Base-by-base conservation (phyloP, 2,113 vertebrate genomes). In the Tachysurus fulvidraco region DNA sequence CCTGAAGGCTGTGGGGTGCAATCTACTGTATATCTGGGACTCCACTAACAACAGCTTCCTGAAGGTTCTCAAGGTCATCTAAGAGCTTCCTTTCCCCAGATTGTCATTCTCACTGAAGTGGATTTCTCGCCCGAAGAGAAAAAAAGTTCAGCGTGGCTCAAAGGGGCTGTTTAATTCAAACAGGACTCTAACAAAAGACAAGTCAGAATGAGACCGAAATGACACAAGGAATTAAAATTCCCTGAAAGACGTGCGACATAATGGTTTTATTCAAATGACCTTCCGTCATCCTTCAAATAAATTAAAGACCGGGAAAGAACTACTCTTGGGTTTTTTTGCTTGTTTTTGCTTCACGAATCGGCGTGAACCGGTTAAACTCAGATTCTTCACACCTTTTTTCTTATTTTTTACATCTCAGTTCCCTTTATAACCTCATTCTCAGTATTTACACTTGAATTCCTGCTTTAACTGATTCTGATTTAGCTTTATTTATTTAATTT, bases 1-100 rank as follows among this genome's bases (percentile, higher is more conserved):
- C 54, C 83, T 67, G 74, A 81, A 85, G 76, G 77, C 83, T 64
- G 57, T 41, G 14, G 46, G 83, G 83, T 54, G 57, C 25, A 4
- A 17, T 55, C 54, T 81, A 60, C 74, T 28, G 64, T 30, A 69
- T 55, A 82, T 82, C 57, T 82, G 65, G 64, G 54, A 30, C 5
- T 67, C 36, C 55, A 44, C 60, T 60, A 81, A 55, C 78, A 44
- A 60, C 17, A 44, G 28, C 77, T 59, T 54, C 21, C 2, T 46
- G 36, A 81, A 81, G 55, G 16, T 12, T 62, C 80, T 87, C 16
- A 71, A 65, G 80, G 30, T 76, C 71, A 59, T 81, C 19, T 64
- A 44, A 30, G 46, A 50, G 60, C 77, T 80, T 81, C 81, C 23
- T 60, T 81, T 86, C 28, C 52, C 5, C 1, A 19, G 21, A 28